Conservation (phyloP, 1,140 invertebrate genomes). For the Chrysoperla carnea region DNA sequence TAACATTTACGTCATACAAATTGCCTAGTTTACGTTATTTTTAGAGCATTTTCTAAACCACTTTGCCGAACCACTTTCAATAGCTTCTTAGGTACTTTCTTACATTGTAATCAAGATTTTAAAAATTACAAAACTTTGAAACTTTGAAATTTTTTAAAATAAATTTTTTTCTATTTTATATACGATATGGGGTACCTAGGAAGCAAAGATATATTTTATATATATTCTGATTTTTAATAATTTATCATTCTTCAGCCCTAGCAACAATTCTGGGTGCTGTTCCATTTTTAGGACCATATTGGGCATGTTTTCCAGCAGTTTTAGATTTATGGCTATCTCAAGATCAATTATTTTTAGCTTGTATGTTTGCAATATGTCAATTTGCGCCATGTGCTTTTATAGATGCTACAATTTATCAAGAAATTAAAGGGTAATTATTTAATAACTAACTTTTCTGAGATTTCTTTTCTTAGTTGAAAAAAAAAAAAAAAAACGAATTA, state of each 20-base stretch:
- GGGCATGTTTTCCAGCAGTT: slow-evolving; percentile 82
- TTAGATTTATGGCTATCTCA: slow-evolving; percentile 88
- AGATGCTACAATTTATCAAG: slow-evolving; percentile 88
- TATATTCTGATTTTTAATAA: too few relatives aligned
- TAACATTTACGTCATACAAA: too few relatives aligned
- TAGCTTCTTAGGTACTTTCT: too few relatives aligned
- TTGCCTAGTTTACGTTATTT: too few relatives aligned
- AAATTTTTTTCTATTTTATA: too few relatives aligned
- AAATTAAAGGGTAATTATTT: slow-evolving; percentile 80
- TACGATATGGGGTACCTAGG: too few relatives aligned
- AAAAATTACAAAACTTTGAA: too few relatives aligned
- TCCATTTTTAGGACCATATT: slow-evolving; percentile 87
- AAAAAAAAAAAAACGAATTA: neutral
- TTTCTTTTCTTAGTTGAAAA: slow-evolving; percentile 5
- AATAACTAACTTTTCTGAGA: neutral
- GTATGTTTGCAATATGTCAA: slow-evolving; percentile 66
- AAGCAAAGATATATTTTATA: too few relatives aligned
- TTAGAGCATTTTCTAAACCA: too few relatives aligned
- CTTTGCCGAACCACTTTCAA: too few relatives aligned
- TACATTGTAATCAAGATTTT: too few relatives aligned
- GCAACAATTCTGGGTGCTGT: slow-evolving; percentile 85
- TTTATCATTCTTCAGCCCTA: slow-evolving; percentile 45
- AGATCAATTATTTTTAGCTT: slow-evolving; percentile 51
- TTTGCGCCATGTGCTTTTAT: slow-evolving; percentile 81
- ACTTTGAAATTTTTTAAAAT: too few relatives aligned